Conservation (phyloP, 2,888 invertebrate genomes). For the Hybos culiciformis region DNA sequence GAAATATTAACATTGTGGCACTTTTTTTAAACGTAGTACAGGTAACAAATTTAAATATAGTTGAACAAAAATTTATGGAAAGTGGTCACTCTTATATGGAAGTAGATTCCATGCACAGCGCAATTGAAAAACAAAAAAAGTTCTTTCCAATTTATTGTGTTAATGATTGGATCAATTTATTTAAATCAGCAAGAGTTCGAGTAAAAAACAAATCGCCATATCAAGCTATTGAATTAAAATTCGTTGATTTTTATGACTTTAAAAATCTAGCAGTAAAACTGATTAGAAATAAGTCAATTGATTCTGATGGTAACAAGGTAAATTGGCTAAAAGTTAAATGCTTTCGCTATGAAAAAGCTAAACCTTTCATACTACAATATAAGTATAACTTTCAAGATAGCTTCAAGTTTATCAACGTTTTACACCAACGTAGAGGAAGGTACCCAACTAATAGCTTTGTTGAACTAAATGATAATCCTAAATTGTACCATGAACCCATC, state of each 20-base stretch:
- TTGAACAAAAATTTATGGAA: constrained; percentile 19
- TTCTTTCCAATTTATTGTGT: constrained; percentile 3
- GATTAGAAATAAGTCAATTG: constrained; percentile 1
- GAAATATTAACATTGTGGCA: constrained; percentile 15
- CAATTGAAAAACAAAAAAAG: constrained; percentile 6
- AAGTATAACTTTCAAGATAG: too few relatives aligned
- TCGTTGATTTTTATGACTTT: constrained; percentile 3
- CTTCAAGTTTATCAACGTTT: too few relatives aligned
- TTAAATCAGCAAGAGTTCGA: constrained; percentile 2
- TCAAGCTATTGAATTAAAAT: constrained; percentile 4
- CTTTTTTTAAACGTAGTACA: constrained; percentile 13
- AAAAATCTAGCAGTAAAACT: constrained; percentile 3
- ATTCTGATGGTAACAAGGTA: constrained; percentile 5
- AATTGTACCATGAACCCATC: too few relatives aligned
- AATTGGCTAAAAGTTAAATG: constrained; percentile 7
- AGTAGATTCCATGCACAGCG: constrained; percentile 3
- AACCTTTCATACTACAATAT: too few relatives aligned
- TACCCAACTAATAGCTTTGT: too few relatives aligned
- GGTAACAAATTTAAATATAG: constrained; percentile 13
- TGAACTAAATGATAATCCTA: too few relatives aligned
- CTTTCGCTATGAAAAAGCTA: constrained; percentile 5
- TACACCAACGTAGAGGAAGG: too few relatives aligned
- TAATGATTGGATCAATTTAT: constrained; percentile 4
- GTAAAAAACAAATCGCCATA: constrained; percentile 4
- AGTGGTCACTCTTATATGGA: constrained; percentile 14